Evolutionary conservation across 1,140 invertebrate genomes (phyloP).

Genomic region (Meteorus sp.): DNA sequence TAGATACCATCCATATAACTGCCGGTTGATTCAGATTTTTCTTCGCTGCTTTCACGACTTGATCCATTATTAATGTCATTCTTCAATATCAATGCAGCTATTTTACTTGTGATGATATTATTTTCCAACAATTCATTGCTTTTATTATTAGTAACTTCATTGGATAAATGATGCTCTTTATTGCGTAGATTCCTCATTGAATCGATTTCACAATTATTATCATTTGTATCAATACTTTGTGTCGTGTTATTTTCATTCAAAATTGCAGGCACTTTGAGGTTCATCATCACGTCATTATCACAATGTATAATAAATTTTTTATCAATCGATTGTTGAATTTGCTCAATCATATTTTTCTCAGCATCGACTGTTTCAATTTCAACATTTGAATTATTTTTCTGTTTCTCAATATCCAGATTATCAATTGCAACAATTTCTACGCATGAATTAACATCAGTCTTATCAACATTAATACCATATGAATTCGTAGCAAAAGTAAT

Average conservation of each 20-base stretch:
- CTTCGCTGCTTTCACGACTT: slow-evolving; percentile 29
- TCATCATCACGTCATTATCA: slow-evolving; percentile 17
- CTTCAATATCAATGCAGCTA: neutral
- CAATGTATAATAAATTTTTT: neutral
- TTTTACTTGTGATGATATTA: slow-evolving; percentile 7
- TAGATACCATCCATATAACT: slow-evolving; percentile 31
- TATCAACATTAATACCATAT: slow-evolving; percentile 31
- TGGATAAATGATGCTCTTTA: slow-evolving; percentile 12
- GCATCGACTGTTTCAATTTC: neutral
- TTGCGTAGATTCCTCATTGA: neutral
- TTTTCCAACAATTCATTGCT: slow-evolving; percentile 12
- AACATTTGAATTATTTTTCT: slow-evolving; percentile 10
- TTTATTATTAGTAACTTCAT: slow-evolving; percentile 6
- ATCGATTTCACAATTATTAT: slow-evolving; percentile 12
- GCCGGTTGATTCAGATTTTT: slow-evolving; percentile 31
- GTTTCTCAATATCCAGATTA: neutral
- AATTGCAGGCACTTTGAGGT: neutral
- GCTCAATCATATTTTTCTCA: neutral
- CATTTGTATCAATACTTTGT: slow-evolving; percentile 19
- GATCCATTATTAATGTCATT: slow-evolving; percentile 21
- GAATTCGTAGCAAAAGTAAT: slow-evolving; percentile 7
- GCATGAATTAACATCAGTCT: slow-evolving; percentile 37
- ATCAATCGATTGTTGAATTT: neutral
- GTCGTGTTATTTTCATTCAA: neutral
- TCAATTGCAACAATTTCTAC: neutral